phyloP scores from a whole-genome alignment of 2,797 vertebrate genomes.

The Acanthurus tractus region DNA sequence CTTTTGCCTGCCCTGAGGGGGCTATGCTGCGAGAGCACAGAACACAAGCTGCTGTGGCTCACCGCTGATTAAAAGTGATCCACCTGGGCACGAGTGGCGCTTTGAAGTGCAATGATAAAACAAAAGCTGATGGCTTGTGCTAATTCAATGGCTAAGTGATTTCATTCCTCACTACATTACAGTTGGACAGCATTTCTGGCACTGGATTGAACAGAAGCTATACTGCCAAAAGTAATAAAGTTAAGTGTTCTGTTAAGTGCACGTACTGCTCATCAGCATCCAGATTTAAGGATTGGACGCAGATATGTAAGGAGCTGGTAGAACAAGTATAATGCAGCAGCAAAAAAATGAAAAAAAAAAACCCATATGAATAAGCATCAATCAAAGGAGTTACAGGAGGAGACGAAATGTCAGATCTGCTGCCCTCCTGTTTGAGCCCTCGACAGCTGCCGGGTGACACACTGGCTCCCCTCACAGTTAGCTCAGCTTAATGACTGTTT shows the following conservation, averaged over 20 bases:
- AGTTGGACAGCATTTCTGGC: constrained; percentile 69
- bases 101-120: constrained; percentile 79
- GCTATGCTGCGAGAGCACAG: constrained; percentile 29
- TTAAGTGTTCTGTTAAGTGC: constrained; percentile 76
- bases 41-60: constrained; percentile 74
- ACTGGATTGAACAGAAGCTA: constrained; percentile 44
- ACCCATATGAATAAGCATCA: constrained; percentile 7
- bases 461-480: constrained; percentile 63
- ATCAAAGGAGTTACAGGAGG: constrained; percentile 39
- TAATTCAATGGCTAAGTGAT: constrained; percentile 74
- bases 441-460: constrained; percentile 59
- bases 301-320: constrained; percentile 26
- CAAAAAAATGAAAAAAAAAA: background rate
- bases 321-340: background rate
- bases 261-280: constrained; percentile 48
- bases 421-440: constrained; percentile 43
- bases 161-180: constrained; percentile 69
- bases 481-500: constrained; percentile 79
- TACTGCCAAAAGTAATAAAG: constrained; percentile 75
- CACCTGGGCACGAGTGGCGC: constrained; percentile 71
- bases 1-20: constrained; percentile 64
- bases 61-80: constrained; percentile 75
- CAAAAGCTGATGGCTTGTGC: constrained; percentile 69
- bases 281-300: constrained; percentile 29
- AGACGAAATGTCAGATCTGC: constrained; percentile 58